phyloP scores from a whole-genome alignment of 2,797 vertebrate genomes.

The Amblyraja radiata region DNA sequence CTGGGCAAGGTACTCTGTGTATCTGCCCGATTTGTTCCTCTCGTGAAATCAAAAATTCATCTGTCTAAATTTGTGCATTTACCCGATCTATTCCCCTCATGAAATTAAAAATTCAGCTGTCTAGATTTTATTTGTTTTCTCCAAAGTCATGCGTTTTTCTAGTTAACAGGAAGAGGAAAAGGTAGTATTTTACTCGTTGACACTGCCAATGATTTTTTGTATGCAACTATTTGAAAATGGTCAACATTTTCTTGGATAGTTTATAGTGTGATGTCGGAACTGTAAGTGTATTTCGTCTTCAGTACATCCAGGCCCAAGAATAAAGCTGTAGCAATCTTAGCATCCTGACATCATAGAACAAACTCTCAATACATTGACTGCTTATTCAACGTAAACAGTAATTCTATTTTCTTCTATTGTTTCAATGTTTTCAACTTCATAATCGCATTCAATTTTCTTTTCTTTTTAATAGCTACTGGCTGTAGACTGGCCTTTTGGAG shows the following conservation, averaged over 20 bases:
- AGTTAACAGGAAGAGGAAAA: neutral
- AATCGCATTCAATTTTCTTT: conserved; percentile 14
- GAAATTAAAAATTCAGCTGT: neutral
- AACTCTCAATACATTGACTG: neutral
- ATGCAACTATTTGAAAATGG: neutral
- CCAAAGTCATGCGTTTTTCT: no score
- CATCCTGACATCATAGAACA: neutral
- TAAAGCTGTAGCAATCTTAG: neutral
- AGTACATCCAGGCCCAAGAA: neutral
- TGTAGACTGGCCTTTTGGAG: conserved; percentile 76
- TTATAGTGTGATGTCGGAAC: neutral
- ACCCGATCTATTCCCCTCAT: no score
- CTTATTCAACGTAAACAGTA: neutral
- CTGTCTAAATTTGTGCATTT: no score
- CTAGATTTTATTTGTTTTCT: neutral
- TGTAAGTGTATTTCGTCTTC: neutral
- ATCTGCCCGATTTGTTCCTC: no score
- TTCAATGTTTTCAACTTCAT: neutral
- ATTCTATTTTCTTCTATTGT: neutral
- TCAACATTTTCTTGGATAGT: neutral
- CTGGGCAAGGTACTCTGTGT: no score
- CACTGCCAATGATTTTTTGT: neutral
- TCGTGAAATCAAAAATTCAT: no score
- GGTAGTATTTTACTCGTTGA: neutral
- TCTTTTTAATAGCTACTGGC: conserved; percentile 63